phyloP scores from a whole-genome alignment of 2,888 invertebrate species.

The Xestia xanthographa region DNA sequence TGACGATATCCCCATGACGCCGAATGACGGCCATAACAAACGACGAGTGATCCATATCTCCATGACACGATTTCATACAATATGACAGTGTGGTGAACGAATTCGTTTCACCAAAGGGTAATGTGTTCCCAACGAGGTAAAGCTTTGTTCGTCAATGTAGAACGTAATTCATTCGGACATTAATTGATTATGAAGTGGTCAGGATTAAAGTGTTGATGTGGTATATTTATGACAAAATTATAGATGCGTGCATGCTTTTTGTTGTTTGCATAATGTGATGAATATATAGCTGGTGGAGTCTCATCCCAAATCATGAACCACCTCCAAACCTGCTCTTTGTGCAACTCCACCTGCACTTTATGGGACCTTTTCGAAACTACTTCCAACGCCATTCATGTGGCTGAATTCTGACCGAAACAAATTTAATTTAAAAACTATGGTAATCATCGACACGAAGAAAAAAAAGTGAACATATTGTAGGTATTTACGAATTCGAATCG shows the following conservation, averaged over 20 bases:
- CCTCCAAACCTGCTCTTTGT: too few species aligned
- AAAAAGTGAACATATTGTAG: too few species aligned
- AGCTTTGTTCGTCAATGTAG: conserved; percentile 38
- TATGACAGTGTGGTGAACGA: conserved; percentile 54
- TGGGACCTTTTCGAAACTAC: too few species aligned
- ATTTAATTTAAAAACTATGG: too few species aligned
- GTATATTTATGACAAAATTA: conserved; percentile 19
- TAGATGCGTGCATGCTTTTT: conserved; percentile 8
- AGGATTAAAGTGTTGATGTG: conserved; percentile 36
- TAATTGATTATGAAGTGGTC: conserved; percentile 47
- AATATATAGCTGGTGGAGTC: too few species aligned
- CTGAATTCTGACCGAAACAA: too few species aligned
- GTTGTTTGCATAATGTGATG: neutral
- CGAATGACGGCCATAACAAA: conserved; percentile 43
- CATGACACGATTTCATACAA: conserved; percentile 57
- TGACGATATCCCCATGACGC: neutral
- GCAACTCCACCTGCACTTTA: too few species aligned
- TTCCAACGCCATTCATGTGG: too few species aligned
- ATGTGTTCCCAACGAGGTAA: conserved; percentile 47
- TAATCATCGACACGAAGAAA: too few species aligned
- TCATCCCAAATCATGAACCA: too few species aligned
- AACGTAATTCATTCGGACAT: conserved; percentile 37
- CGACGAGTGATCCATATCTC: conserved; percentile 58
- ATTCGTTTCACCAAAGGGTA: conserved; percentile 55
- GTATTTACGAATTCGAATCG: too few species aligned